Conservation (phyloP, 1,140 invertebrate genomes). For the Thaumatotibia leucotreta region DNA sequence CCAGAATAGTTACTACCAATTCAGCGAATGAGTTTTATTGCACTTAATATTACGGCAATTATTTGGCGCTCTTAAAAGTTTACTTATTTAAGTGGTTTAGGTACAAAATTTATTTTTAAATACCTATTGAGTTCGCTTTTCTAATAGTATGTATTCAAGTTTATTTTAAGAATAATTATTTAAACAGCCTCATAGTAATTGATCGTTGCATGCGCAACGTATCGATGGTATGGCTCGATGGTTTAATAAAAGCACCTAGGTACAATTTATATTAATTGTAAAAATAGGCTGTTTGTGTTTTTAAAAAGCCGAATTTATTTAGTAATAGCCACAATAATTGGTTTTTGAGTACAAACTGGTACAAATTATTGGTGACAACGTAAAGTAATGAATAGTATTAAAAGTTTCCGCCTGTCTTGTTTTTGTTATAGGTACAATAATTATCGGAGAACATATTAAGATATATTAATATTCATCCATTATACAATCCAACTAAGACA, state of each 20-base stretch:
- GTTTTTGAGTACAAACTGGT: background rate
- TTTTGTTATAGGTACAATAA: background rate
- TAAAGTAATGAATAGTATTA: background rate
- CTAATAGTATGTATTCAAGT: background rate
- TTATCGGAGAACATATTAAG: background rate
- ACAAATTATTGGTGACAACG: background rate
- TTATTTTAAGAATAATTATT: background rate
- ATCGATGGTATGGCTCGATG: background rate
- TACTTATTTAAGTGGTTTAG: background rate
- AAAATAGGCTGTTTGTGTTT: slow-evolving; percentile 12
- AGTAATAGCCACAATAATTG: background rate
- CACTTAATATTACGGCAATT: background rate
- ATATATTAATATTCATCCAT: slow-evolving; percentile 9
- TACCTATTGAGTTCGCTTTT: background rate
- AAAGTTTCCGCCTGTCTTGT: background rate
- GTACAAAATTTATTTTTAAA: background rate
- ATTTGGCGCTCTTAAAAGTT: background rate
- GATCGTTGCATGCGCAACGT: background rate
- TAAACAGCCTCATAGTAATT: background rate
- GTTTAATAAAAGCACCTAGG: slow-evolving; percentile 47
- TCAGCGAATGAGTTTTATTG: background rate
- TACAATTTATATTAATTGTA: slow-evolving; percentile 47
- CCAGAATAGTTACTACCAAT: background rate
- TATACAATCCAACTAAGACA: slow-evolving; percentile 15
- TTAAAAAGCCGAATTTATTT: slow-evolving; percentile 15